Percentiles rank a stretch among this genome's conserved stretches.
Conservation (phyloP, 1,140 invertebrate species). For the Chrysomallon squamiferum region DNA sequence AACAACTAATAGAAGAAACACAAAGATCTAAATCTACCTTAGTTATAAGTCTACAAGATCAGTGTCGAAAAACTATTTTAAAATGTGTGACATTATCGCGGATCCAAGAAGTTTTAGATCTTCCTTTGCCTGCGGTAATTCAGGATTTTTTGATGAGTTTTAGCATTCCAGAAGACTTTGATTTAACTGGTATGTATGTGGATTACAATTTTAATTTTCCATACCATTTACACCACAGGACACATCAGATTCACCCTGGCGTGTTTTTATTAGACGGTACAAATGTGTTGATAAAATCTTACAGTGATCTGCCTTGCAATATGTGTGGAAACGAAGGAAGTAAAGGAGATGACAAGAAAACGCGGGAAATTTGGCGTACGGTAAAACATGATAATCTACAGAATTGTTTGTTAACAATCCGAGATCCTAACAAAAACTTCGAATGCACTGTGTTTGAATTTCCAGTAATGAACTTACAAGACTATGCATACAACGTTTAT, state of each 20-base stretch:
- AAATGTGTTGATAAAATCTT: slow-evolving; percentile 37
- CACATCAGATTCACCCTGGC: slow-evolving; percentile 42
- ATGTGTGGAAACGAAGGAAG: slow-evolving; percentile 15
- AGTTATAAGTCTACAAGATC: slow-evolving; percentile 25
- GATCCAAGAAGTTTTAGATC: slow-evolving; percentile 27
- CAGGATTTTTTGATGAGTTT: slow-evolving; percentile 35
- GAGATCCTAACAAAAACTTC: slow-evolving; percentile 15
- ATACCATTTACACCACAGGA: slow-evolving; percentile 42
- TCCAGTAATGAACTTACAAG: slow-evolving; percentile 36
- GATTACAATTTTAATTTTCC: slow-evolving; percentile 48
- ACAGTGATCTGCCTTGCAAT: slow-evolving; percentile 14
- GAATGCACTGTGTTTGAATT: slow-evolving; percentile 38
- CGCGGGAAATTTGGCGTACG: slow-evolving; percentile 30
- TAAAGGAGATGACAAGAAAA: slow-evolving; percentile 16
- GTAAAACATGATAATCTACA: slow-evolving; percentile 37
- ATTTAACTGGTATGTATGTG: slow-evolving; percentile 31
- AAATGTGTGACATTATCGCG: slow-evolving; percentile 23
- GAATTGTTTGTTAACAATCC: slow-evolving; percentile 29
- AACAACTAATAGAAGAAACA: no score
- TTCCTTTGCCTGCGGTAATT: slow-evolving; percentile 34
- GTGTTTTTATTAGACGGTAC: slow-evolving; percentile 33
- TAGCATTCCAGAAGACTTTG: slow-evolving; percentile 37
- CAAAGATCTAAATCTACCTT: no score
- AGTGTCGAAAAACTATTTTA: slow-evolving; percentile 31
- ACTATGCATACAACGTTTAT: slow-evolving; percentile 29